These are phyloP conservation scores for Druceiella hillmani DNA, from an alignment of 2,888 invertebrate genomes.

Conservation along the genomic window DNA sequence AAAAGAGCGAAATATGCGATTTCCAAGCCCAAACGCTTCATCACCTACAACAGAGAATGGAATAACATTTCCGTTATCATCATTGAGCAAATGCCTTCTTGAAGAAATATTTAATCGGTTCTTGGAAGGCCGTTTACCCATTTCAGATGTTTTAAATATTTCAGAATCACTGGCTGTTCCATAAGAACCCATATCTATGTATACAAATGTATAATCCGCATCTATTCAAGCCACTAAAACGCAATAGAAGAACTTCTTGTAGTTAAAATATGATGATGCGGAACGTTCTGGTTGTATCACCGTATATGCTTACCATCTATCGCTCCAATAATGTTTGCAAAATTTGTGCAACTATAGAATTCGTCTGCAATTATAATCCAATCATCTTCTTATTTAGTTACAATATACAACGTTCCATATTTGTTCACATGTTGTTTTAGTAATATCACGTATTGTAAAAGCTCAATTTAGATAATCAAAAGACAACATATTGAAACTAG, in stretches of 20 bases:
- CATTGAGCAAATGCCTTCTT: conserved; percentile 23
- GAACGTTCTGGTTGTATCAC: conserved; percentile 24
- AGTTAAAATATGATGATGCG: conserved; percentile 26
- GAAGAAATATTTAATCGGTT: conserved; percentile 23
- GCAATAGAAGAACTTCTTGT: too few relatives aligned
- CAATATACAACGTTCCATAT: conserved; percentile 23
- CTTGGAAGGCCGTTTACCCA: conserved; percentile 22
- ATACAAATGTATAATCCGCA: conserved; percentile 22
- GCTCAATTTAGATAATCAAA: conserved; percentile 26
- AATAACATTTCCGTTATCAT: conserved; percentile 23
- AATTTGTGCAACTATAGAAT: conserved; percentile 25
- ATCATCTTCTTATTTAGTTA: conserved; percentile 20
- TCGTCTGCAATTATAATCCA: conserved; percentile 26
- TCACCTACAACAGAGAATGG: conserved; percentile 27
- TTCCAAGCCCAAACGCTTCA: conserved; percentile 28
- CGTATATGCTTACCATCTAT: conserved; percentile 28
- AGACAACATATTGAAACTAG: conserved; percentile 25
- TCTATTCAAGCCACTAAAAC: conserved; percentile 23
- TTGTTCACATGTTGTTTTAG: conserved; percentile 25
- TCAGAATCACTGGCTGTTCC: conserved; percentile 25
- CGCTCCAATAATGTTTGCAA: conserved; percentile 29
- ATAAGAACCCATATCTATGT: conserved; percentile 25
- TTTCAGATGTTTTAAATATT: conserved; percentile 25
- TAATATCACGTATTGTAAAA: conserved; percentile 26
- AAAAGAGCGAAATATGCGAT: conserved; percentile 27